phyloP scores from a whole-genome alignment of 2,888 invertebrate species.

The Polyommatus icarus region DNA sequence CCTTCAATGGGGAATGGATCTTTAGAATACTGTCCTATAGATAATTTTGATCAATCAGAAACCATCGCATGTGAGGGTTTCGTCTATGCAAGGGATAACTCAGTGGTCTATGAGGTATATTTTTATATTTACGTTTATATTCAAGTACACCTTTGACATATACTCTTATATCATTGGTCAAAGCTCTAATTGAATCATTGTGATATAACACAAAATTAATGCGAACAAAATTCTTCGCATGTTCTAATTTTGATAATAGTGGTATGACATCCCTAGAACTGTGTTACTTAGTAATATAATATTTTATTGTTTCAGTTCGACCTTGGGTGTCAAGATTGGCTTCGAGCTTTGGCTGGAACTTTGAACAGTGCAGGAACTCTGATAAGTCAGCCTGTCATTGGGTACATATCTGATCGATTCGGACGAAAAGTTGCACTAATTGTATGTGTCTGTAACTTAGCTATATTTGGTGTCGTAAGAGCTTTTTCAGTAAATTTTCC shows the following conservation, averaged over 20 bases:
- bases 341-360: slow-evolving; percentile 83
- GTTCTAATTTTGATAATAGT: no score
- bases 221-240: no score
- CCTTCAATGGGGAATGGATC: slow-evolving; percentile 39
- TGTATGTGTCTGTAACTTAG: slow-evolving; percentile 54
- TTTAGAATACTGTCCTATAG: slow-evolving; percentile 51
- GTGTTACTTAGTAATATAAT: not conserved
- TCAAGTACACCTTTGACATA: no score
- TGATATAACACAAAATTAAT: no score
- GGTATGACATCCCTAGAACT: not conserved
- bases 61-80: slow-evolving; percentile 43
- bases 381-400: slow-evolving; percentile 78
- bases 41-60: slow-evolving; percentile 47
- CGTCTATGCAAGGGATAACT: slow-evolving; percentile 45
- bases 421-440: no score
- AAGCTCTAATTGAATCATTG: no score
- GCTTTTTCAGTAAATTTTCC: slow-evolving; percentile 79
- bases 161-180: no score
- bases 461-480: slow-evolving; percentile 72
- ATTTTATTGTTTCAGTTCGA: slow-evolving; percentile 66
- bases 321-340: slow-evolving; percentile 82
- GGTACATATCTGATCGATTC: no score
- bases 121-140: no score
- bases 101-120: slow-evolving; percentile 48
- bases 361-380: slow-evolving; percentile 83